phyloP scores from a whole-genome alignment of 2,113 vertebrate genomes.

The Microtus ochrogaster region DNA sequence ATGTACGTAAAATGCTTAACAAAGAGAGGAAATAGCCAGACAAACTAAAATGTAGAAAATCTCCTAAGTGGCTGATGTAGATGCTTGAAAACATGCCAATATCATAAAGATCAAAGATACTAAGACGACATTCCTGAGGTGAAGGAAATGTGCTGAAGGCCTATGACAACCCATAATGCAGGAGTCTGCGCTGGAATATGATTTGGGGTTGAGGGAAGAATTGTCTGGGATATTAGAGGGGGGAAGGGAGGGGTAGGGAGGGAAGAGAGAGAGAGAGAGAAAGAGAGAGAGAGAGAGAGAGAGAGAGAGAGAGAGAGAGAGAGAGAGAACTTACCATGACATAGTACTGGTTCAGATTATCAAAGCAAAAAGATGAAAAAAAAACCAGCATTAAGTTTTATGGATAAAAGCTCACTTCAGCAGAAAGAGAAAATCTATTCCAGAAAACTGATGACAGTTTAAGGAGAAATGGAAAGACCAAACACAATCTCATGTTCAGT shows the following conservation, averaged over 20 bases:
- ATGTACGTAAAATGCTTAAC: background rate
- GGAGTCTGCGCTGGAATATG: background rate
- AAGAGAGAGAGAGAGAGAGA: too few relatives aligned
- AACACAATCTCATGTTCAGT: background rate
- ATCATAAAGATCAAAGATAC: background rate
- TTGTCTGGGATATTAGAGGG: background rate
- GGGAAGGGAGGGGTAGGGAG: too few relatives aligned
- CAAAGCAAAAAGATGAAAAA: background rate
- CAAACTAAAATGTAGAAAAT: background rate
- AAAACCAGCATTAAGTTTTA: background rate
- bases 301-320: background rate
- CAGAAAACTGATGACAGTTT: background rate
- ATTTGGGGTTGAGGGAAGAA: background rate
- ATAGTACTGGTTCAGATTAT: background rate
- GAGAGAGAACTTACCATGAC: background rate
- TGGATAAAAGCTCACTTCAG: background rate
- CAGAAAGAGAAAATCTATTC: background rate
- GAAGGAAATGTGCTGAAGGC: slow-evolving; percentile 4
- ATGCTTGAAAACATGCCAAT: background rate
- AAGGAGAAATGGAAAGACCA: background rate
- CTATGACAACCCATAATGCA: background rate
- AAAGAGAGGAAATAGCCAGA: background rate
- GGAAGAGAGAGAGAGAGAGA: too few relatives aligned
- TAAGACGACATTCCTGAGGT: background rate
- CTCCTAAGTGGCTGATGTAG: background rate